Conservation (phyloP, 92 coral and sea anemone species). For the Palythoa grandis region DNA sequence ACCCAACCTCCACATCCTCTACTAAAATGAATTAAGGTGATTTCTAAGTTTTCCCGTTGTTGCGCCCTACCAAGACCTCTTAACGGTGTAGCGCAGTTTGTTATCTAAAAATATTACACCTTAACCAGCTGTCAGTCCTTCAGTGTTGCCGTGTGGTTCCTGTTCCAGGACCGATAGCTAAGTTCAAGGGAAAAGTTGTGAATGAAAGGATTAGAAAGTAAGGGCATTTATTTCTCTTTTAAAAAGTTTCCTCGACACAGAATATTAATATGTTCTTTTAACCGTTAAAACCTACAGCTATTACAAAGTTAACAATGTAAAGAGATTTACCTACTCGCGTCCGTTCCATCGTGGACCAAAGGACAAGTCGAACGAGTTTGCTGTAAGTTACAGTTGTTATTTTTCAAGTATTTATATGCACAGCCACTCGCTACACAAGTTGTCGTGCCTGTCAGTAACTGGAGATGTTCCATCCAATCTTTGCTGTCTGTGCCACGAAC, state of each 20-base stretch:
- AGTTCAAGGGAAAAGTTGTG: slow-evolving; percentile 72
- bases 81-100: background rate
- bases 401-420: background rate
- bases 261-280: background rate
- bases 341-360: slow-evolving; percentile 84
- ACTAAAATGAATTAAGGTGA: too few relatives aligned
- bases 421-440: too few relatives aligned
- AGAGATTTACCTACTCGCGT: slow-evolving; percentile 75
- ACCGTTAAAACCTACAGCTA: slow-evolving; percentile 55
- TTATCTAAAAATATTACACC: background rate
- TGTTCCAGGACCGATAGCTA: slow-evolving; percentile 69
- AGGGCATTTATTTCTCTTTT: background rate
- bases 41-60: too few relatives aligned
- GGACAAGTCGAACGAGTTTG: slow-evolving; percentile 74
- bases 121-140: slow-evolving; percentile 68
- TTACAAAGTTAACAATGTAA: slow-evolving; percentile 83
- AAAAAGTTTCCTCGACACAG: too few relatives aligned
- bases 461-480: too few relatives aligned
- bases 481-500: too few relatives aligned
- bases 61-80: background rate
- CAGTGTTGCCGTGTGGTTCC: slow-evolving; percentile 92
- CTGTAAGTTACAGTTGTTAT: slow-evolving; percentile 50
- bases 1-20: too few relatives aligned
- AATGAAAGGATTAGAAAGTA: slow-evolving; percentile 88
- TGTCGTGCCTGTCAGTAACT: too few relatives aligned